Evolutionary conservation across 2,797 vertebrate species (phyloP).

Genomic region (Holocentrus rufus): DNA sequence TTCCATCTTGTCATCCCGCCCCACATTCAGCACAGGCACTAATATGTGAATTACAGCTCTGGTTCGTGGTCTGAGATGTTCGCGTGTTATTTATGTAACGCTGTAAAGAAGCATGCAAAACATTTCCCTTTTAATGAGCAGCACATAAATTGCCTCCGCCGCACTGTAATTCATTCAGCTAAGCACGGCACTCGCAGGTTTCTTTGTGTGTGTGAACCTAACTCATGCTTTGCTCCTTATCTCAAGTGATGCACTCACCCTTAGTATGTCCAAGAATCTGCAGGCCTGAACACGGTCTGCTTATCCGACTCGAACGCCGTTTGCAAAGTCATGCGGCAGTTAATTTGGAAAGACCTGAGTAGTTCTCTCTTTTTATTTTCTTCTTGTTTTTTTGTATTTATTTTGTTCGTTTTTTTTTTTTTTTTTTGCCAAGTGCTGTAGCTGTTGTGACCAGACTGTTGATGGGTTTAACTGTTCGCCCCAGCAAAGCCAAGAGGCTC

Average conservation of each 20-base stretch:
- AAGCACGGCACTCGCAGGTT: background rate
- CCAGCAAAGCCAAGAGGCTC: conserved; percentile 12
- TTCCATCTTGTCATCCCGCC: background rate
- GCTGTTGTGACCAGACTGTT: conserved; percentile 15
- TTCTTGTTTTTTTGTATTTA: background rate
- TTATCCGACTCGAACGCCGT: conserved; percentile 16
- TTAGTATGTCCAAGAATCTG: background rate
- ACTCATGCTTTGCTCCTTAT: conserved; percentile 24
- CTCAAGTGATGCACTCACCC: conserved; percentile 26
- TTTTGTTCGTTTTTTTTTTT: background rate
- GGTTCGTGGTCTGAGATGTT: conserved; percentile 5
- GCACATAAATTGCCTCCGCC: background rate
- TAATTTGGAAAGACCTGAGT: conserved; percentile 18
- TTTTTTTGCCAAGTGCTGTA: conserved; percentile 4
- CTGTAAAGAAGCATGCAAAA: conserved; percentile 10
- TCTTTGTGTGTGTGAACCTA: background rate
- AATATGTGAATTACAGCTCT: conserved; percentile 16
- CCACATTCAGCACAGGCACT: background rate
- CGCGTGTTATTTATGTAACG: conserved; percentile 18
- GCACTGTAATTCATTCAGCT: background rate
- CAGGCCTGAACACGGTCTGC: background rate
- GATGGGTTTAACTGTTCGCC: background rate
- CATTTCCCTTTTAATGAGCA: conserved; percentile 5
- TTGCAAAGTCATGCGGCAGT: conserved; percentile 20
- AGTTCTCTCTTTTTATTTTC: background rate